Conservation (phyloP, 2,113 vertebrate genomes). For the Lepisosteus osseus region DNA sequence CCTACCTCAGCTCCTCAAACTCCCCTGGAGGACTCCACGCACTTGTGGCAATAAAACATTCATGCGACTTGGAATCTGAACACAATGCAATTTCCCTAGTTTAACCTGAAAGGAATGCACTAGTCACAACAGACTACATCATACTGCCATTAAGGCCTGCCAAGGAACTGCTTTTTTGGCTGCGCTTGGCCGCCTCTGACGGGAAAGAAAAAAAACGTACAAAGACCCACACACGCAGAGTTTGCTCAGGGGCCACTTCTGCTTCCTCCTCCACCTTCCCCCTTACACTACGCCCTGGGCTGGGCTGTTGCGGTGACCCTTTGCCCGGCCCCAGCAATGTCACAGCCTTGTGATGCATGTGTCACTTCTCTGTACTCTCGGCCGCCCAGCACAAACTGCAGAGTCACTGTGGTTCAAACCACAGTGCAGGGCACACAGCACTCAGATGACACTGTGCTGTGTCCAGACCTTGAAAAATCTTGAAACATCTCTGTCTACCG, state of each 20-base stretch:
- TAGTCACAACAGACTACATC: constrained; percentile 84
- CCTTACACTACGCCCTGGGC: background rate
- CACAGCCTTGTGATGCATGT: constrained; percentile 74
- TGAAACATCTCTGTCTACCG: too few species aligned
- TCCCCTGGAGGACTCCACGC: constrained; percentile 67
- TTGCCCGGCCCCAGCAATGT: constrained; percentile 57
- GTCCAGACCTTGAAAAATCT: too few species aligned
- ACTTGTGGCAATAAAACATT: constrained; percentile 85
- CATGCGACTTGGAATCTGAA: constrained; percentile 83
- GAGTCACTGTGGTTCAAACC: constrained; percentile 44
- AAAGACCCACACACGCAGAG: constrained; percentile 68
- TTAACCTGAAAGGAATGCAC: constrained; percentile 84
- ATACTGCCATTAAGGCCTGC: constrained; percentile 74
- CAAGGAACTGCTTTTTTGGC: constrained; percentile 81
- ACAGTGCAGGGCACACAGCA: too few species aligned
- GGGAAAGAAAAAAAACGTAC: constrained; percentile 63
- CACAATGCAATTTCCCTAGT: constrained; percentile 82
- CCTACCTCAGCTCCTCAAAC: constrained; percentile 4
- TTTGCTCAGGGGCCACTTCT: constrained; percentile 64
- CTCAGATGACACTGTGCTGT: too few species aligned
- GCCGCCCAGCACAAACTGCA: constrained; percentile 43
- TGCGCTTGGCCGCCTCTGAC: constrained; percentile 68
- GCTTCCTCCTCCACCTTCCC: constrained; percentile 59
- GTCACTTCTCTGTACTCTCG: constrained; percentile 58
- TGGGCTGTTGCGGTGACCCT: constrained; percentile 30